Base-by-base conservation (phyloP, 2,888 invertebrate genomes). In the Scrobipalpa costella region DNA sequence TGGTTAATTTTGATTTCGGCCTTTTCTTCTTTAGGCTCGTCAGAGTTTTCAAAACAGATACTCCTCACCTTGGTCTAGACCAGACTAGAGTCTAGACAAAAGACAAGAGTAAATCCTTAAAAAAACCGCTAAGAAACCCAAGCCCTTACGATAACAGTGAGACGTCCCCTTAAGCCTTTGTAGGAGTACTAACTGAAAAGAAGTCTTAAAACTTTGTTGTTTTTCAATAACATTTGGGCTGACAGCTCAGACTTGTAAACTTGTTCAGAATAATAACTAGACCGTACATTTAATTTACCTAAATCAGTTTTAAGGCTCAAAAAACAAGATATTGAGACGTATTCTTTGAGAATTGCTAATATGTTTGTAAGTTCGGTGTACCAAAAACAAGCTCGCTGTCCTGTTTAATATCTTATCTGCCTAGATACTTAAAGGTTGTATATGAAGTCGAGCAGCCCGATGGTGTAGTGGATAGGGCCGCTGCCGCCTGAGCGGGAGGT, bases 261-360 rank as follows among this genome's bases (percentile, higher is more conserved):
- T 44, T 47, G 33, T 8, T 19, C 8, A 38, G 47, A 60, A 44
- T 49, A 49, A 47, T 60, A 60, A 60, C 60, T 49, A 44, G 60
- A 3, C 50, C 13, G 57, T 57, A 33, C 36, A 57, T 57, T 52
- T 52, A 19, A 52, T 52, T 52, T 52, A 5, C 11, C 21, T 21
- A 27, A 21, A 52, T 62, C 68, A 70, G 74, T 69, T 71, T 65
- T 72, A 21, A 13, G 21, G 50, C 27, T 21, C 50, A 13, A 21
- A 21, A 52, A 21, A 21, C 13, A 21, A 21, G 13, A 0, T 13
- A 52, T 21, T 52, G 50, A 52, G 50, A 52, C 13, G 27, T 21
- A 6, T 52, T 21, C 13, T 52, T 52, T 27, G 19, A 9, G 21
- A 52, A 13, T 52, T 19, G 11, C 11, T 52, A 27, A 52, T 21